Conservation (phyloP, 2,888 invertebrate species). For the Cerastis leucographa region DNA sequence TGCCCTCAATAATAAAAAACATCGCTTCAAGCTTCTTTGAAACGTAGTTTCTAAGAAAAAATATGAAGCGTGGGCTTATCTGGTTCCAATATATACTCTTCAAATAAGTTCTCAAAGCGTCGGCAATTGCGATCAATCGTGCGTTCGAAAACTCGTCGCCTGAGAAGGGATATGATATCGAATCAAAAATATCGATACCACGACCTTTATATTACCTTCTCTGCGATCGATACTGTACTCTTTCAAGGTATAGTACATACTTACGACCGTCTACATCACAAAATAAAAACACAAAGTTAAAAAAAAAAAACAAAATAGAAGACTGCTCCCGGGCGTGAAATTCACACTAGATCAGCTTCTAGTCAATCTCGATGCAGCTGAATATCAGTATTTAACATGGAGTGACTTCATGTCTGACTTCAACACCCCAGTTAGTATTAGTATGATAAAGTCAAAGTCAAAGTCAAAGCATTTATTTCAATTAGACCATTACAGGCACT, state of each 20-base stretch:
- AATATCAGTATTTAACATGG: not conserved
- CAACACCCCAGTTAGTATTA: no score
- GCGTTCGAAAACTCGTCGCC: slow-evolving; percentile 21
- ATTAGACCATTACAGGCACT: no score
- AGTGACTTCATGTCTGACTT: no score
- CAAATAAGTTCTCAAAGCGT: slow-evolving; percentile 41
- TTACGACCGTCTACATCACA: not conserved
- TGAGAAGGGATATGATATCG: slow-evolving; percentile 22
- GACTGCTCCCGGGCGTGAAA: not conserved
- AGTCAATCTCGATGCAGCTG: not conserved
- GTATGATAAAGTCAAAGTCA: no score
- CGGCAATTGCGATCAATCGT: slow-evolving; percentile 37
- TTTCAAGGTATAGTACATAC: not conserved
- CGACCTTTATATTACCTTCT: slow-evolving; percentile 2
- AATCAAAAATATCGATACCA: slow-evolving; percentile 10
- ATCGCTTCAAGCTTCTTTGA: not conserved
- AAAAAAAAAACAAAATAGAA: not conserved
- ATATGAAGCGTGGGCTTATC: slow-evolving; percentile 22
- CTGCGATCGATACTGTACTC: not conserved
- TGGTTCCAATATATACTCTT: slow-evolving; percentile 36
- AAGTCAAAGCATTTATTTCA: no score
- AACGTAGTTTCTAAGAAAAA: slow-evolving; percentile 13
- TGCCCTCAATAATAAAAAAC: slow-evolving; percentile 2
- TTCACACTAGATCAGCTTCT: not conserved
- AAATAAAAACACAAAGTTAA: not conserved